These are phyloP conservation scores for Perccottus glenii DNA, from an alignment of 2,113 vertebrate species.

Conservation along the genomic window DNA sequence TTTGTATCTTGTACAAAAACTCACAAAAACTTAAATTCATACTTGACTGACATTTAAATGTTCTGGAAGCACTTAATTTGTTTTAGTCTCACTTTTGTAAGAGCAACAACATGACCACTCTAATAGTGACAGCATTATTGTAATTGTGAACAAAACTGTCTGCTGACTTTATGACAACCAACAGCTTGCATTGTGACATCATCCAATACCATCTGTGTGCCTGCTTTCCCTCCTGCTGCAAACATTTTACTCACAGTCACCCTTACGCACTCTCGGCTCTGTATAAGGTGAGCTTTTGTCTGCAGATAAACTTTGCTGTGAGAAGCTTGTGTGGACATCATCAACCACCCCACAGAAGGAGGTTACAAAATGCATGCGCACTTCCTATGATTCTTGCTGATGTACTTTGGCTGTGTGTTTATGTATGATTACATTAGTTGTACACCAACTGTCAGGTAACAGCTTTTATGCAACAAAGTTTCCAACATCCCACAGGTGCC, in stretches of 20 bases:
- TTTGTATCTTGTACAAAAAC: neutral
- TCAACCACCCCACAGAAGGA: constrained; percentile 32
- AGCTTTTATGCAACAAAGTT: constrained; percentile 21
- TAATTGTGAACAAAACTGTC: constrained; percentile 43
- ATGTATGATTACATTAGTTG: constrained; percentile 10
- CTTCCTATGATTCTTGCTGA: constrained; percentile 8
- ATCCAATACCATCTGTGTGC: constrained; percentile 56
- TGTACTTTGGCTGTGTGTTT: constrained; percentile 7
- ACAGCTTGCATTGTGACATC: constrained; percentile 46
- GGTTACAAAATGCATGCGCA: constrained; percentile 2
- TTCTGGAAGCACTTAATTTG: too few species aligned
- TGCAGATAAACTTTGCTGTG: constrained; percentile 33
- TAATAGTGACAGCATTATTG: constrained; percentile 37
- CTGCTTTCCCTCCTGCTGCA: constrained; percentile 44
- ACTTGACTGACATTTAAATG: neutral
- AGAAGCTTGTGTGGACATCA: constrained; percentile 32
- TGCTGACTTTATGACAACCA: constrained; percentile 38
- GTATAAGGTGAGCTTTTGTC: constrained; percentile 44
- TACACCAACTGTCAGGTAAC: constrained; percentile 34
- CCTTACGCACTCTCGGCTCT: constrained; percentile 21
- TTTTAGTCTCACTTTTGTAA: neutral
- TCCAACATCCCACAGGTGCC: constrained; percentile 42
- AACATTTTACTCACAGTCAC: constrained; percentile 38
- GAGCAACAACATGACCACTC: constrained; percentile 29
- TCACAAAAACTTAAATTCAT: neutral